phyloP scores from a whole-genome alignment of 2,888 invertebrate species.

The Halictus ligatus region DNA sequence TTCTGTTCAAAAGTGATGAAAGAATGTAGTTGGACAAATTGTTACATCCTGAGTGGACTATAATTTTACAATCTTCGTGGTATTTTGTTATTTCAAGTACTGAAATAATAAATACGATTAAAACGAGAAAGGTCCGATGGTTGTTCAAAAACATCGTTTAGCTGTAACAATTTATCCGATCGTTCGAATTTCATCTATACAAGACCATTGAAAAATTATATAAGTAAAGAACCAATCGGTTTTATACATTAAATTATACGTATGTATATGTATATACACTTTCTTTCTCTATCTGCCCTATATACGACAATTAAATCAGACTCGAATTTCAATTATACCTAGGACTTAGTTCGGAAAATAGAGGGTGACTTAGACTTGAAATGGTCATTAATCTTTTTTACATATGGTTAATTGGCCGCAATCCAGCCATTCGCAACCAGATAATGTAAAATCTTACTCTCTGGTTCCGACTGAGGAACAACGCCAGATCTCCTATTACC shows the following conservation, averaged over 20 bases:
- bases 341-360: slow-evolving; percentile 73
- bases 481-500: slow-evolving; percentile 81
- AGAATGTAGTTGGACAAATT: not conserved
- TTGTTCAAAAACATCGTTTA: not conserved
- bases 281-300: slow-evolving; percentile 58
- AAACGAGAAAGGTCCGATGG: not conserved
- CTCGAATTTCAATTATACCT: slow-evolving; percentile 63
- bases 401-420: slow-evolving; percentile 79
- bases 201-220: slow-evolving; percentile 13
- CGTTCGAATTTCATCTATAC: not conserved
- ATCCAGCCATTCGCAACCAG: slow-evolving; percentile 87
- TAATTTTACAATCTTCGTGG: not conserved
- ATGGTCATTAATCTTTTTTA: slow-evolving; percentile 58
- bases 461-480: slow-evolving; percentile 86
- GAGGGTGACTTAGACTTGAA: slow-evolving; percentile 77
- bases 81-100: not conserved
- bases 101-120: not conserved
- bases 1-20: not conserved
- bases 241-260: slow-evolving; percentile 42
- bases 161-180: slow-evolving; percentile 13
- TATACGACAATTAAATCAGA: slow-evolving; percentile 62
- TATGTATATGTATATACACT: slow-evolving; percentile 44
- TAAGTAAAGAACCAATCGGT: slow-evolving; percentile 28
- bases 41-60: not conserved
- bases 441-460: slow-evolving; percentile 86